Evolutionary conservation across 2,113 vertebrate species (phyloP).

Genomic region (Agapornis roseicollis): DNA sequence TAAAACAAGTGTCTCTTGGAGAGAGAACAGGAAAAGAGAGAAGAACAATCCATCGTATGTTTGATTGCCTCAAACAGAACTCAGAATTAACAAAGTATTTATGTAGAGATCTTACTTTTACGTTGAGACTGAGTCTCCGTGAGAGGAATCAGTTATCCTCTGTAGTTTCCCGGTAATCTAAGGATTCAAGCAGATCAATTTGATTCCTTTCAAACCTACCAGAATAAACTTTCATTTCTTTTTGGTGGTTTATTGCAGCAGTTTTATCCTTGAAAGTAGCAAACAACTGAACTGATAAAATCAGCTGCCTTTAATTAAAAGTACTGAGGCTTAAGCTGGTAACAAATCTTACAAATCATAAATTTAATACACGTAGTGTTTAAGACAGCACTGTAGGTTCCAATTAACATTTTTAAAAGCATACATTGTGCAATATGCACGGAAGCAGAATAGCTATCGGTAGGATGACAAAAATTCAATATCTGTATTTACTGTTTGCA

Average conservation of each 20-base stretch:
- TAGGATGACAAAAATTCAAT: slow-evolving; percentile 17
- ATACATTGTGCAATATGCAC: neutral
- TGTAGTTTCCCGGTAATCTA: neutral
- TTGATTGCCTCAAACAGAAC: neutral
- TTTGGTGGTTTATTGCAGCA: neutral
- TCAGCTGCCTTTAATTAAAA: slow-evolving; percentile 29
- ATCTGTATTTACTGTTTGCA: neutral
- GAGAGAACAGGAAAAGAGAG: neutral
- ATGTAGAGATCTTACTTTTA: neutral
- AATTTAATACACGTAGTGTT: slow-evolving; percentile 12
- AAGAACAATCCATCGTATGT: neutral
- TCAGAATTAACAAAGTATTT: neutral
- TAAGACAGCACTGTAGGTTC: neutral
- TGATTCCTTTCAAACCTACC: neutral
- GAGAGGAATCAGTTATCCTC: neutral
- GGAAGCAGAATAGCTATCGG: neutral
- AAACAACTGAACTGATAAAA: slow-evolving; percentile 3
- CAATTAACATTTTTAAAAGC: slow-evolving; percentile 10
- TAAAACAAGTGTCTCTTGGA: neutral
- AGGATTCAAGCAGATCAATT: neutral
- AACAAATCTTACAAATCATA: neutral
- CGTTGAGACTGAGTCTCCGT: neutral
- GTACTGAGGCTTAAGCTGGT: neutral
- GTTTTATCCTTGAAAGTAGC: slow-evolving; percentile 16
- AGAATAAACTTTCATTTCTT: neutral